phyloP scores from a whole-genome alignment of 2,113 vertebrate species.

The Plectropomus leopardus region DNA sequence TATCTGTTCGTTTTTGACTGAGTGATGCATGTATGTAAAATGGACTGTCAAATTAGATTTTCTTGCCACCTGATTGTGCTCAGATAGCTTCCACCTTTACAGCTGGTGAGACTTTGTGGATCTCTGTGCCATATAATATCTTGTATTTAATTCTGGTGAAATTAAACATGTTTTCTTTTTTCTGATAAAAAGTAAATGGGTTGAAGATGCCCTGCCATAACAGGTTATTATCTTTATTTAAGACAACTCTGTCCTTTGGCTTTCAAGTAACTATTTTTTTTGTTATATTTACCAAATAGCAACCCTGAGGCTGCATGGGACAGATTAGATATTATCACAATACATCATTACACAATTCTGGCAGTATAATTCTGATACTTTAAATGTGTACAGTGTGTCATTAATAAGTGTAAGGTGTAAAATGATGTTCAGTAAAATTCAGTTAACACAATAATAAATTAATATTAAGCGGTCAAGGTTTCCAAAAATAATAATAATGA shows the following conservation, averaged over 20 bases:
- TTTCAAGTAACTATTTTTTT: neutral
- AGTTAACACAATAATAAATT: too few relatives aligned
- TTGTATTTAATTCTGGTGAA: neutral
- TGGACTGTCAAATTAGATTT: neutral
- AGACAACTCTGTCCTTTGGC: neutral
- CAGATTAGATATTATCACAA: neutral
- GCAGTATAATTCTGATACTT: neutral
- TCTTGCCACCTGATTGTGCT: neutral
- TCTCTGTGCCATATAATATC: neutral
- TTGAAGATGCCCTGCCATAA: neutral
- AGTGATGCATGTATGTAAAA: slow-evolving; percentile 28
- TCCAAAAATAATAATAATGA: too few relatives aligned
- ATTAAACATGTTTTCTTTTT: neutral
- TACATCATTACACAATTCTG: neutral
- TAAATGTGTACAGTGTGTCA: neutral
- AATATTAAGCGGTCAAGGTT: too few relatives aligned
- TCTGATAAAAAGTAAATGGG: neutral
- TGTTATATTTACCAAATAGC: neutral
- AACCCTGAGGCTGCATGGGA: neutral
- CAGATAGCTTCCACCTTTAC: neutral
- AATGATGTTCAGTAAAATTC: too few relatives aligned
- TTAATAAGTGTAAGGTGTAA: too few relatives aligned
- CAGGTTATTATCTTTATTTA: neutral
- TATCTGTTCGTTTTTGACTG: slow-evolving; percentile 59
- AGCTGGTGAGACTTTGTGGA: neutral